Conservation (phyloP, 1,140 invertebrate species). For the Drosophila guanche region DNA sequence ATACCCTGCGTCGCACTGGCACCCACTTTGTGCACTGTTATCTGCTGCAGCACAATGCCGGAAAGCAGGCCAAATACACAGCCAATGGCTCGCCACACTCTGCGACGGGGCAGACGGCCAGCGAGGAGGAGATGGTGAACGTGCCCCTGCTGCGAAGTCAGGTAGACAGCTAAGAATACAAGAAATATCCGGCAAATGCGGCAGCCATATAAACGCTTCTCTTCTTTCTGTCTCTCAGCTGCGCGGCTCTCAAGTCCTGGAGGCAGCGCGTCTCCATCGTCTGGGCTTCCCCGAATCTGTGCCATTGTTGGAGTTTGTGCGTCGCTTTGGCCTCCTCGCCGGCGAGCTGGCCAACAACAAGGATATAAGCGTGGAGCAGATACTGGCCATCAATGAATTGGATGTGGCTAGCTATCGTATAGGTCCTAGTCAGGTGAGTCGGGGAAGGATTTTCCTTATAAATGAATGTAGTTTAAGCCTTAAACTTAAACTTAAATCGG, state of each 20-base stretch:
- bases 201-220: constrained; percentile 2
- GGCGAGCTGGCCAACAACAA: constrained; percentile 84
- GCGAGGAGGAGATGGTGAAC: constrained; percentile 89
- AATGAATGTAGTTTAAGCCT: no score
- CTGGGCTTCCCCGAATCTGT: constrained; percentile 96
- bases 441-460: no score
- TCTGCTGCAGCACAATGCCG: constrained; percentile 91
- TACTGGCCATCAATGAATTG: constrained; percentile 93
- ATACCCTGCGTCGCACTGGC: constrained; percentile 92
- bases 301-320: constrained; percentile 93
- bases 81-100: constrained; percentile 67
- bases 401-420: constrained; percentile 94
- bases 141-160: constrained; percentile 94
- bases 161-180: constrained; percentile 74
- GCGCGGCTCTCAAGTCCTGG: constrained; percentile 94
- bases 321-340: constrained; percentile 84
- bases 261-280: constrained; percentile 94
- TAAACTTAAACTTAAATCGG: no score
- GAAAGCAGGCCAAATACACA: constrained; percentile 64
- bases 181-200: no score
- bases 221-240: constrained; percentile 84
- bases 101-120: constrained; percentile 59
- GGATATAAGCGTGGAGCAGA: constrained; percentile 89
- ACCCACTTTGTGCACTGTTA: constrained; percentile 95
- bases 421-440: constrained; percentile 93